Base-by-base conservation (phyloP, 2,113 vertebrate genomes). In the Nycticebus coucang region DNA sequence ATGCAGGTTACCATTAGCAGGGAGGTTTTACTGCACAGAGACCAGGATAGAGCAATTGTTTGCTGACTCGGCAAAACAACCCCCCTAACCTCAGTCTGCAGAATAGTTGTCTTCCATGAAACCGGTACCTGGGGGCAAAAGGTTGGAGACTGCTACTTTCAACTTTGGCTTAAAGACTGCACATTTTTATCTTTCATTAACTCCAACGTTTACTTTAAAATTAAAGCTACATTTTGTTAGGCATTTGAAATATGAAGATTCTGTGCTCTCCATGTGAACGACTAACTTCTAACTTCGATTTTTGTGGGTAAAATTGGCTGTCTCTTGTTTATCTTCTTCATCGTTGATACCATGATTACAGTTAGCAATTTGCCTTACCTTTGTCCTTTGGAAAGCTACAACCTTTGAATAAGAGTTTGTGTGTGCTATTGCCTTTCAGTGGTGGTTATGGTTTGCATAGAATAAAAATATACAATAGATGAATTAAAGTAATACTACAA, bases 181-280 rank as follows among this genome's bases (percentile, higher is more conserved):
- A 57, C 12, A 59, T 82, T 95, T 95, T 97, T 66, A 88, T 90
- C 60, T 88, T 91, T 62, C 82, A 71, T 64, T 64, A 80, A 74
- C 57, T 92, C 62, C 78, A 79, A 91, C 35, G 5, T 81, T 71
- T 87, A 66, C 60, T 94, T 87, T 82, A 62, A 50, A 96, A 92
- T 74, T 53, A 87, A 77, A 84, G 35, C 85, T 75, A 78, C 26
- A 24, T 62, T 87, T 94, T 83, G 13, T 81, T 74, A 74, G 64
- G 37, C 75, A 86, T 74, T 78, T 69, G 7, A 92, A 96, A 95
- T 83, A 14, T 82, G 41, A 90, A 26, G 21, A 68, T 92, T 91
- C 14, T 66, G 12, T 0, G 37, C 21, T 60, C 21, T 83, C 17
- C 19, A 75, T 57, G n/a, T 21, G 41, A 96, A 64, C 50, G 90